Conservation (phyloP, 1,140 invertebrate species). For the Steinernema feltiae region DNA sequence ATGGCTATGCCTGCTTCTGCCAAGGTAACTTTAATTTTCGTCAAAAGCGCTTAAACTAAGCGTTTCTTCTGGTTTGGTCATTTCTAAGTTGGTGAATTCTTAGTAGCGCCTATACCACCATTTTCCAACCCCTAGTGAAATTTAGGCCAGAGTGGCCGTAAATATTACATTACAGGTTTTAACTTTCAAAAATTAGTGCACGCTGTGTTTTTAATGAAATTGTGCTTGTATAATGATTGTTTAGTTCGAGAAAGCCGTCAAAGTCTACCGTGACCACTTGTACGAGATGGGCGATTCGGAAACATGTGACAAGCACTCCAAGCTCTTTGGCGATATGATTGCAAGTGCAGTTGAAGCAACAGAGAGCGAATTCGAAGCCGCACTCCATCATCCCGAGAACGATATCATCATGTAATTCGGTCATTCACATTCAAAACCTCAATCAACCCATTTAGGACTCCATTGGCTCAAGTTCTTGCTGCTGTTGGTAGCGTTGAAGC, state of each 20-base stretch:
- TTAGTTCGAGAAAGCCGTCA: neutral
- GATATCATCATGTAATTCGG: neutral
- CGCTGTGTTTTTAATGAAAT: too few relatives aligned
- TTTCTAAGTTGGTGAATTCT: too few relatives aligned
- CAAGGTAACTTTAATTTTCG: too few relatives aligned
- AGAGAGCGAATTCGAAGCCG: neutral
- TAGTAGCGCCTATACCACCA: too few relatives aligned
- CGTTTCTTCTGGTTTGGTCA: too few relatives aligned
- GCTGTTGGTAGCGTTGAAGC: conserved; percentile 1
- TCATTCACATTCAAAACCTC: neutral
- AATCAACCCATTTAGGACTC: neutral
- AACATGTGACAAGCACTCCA: neutral
- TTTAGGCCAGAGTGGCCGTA: too few relatives aligned
- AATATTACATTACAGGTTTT: too few relatives aligned
- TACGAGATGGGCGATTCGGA: neutral
- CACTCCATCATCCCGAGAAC: neutral
- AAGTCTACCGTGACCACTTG: neutral
- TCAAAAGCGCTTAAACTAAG: too few relatives aligned
- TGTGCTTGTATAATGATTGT: too few relatives aligned
- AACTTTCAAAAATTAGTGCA: too few relatives aligned
- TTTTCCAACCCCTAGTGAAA: too few relatives aligned
- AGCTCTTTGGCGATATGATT: neutral
- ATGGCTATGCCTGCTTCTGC: neutral
- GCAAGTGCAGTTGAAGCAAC: neutral
- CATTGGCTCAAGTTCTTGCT: neutral